Evolutionary conservation across 1,140 invertebrate genomes (phyloP).

Genomic region (Drosophila prosaltans): DNA sequence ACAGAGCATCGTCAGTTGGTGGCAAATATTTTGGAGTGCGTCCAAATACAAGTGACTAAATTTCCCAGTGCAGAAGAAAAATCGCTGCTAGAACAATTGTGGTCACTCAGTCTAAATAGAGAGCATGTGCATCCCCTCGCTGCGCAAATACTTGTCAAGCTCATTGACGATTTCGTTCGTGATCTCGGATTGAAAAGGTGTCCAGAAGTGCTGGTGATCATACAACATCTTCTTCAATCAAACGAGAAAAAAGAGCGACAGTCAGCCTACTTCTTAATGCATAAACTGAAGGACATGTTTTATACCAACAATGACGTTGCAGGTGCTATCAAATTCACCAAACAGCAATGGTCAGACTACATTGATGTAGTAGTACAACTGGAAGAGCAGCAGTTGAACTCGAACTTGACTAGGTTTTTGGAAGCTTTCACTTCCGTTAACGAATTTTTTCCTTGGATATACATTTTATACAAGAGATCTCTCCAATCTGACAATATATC

Average conservation of each 20-base stretch:
- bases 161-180: background rate
- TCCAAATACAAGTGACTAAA: background rate
- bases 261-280: conserved; percentile 58
- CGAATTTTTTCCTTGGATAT: conserved; percentile 76
- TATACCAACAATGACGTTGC: background rate
- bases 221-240: conserved; percentile 45
- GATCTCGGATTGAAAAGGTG: conserved; percentile 29
- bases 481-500: conserved; percentile 83
- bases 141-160: background rate
- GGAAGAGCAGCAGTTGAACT: conserved; percentile 84
- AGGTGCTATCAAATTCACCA: conserved; percentile 1
- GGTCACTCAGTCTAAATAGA: background rate
- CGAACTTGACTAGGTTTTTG: conserved; percentile 84
- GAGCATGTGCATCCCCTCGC: background rate
- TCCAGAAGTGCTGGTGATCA: conserved; percentile 28
- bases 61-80: background rate
- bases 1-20: background rate
- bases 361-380: conserved; percentile 84
- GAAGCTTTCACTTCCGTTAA: conserved; percentile 81
- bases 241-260: conserved; percentile 51
- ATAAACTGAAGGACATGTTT: conserved; percentile 36
- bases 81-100: background rate
- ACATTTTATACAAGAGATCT: conserved; percentile 82
- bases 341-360: conserved; percentile 56
- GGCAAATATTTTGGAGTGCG: background rate